Base-by-base conservation (phyloP, 2,888 invertebrate genomes). In the Eudemis profundana region DNA sequence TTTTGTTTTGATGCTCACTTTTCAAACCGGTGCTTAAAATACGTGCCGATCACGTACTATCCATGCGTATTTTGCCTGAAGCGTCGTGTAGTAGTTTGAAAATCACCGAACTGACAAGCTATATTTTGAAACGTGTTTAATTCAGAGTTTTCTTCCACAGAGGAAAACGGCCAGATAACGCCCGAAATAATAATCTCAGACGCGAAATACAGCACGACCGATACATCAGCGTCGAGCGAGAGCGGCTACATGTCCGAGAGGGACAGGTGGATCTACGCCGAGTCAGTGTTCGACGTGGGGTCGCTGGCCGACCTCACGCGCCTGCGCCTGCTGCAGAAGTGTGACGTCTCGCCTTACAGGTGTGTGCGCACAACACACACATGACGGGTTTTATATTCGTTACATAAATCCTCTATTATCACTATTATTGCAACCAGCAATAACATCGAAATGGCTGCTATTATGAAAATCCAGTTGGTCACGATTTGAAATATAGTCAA, bases 281-380 rank as follows among this genome's bases (percentile, higher is more conserved):
- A 86, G 27, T 92, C 93, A 72, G 89, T 90, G 50, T 93, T 90
- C 72, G 91, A 93, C 69, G 84, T 93, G 46, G 93, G 93, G 10
- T 90, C 93, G 1, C 80, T 94, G 69, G 82, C 85, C 3, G 92
- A 93, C 56, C 85, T 93, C 47, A 91, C 92, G 29, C 87, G 90
- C 66, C 84, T 90, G 68, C 82, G 86, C 23, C 86, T 93, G 42
- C 84, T 93, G 46, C 86, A 90, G 68, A 90, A 92, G 10, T 87
- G 83, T 36, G 67, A 76, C 1, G 82, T 90, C 29, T 93, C 90
- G 3, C 78, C 93, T 8, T 94, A 93, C 72, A 84, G 93, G 93
- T 92, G 19, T 71, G 74, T 68, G 14, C 10, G 8, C n/a, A 33
- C 21, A 1, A 46, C 46, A 46, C 46, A 46, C 21, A 21, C n/a